Percentiles rank a stretch among this genome's conserved stretches.
Conservation (phyloP, 2,113 vertebrate species). For the Gopherus flavomarginatus region DNA sequence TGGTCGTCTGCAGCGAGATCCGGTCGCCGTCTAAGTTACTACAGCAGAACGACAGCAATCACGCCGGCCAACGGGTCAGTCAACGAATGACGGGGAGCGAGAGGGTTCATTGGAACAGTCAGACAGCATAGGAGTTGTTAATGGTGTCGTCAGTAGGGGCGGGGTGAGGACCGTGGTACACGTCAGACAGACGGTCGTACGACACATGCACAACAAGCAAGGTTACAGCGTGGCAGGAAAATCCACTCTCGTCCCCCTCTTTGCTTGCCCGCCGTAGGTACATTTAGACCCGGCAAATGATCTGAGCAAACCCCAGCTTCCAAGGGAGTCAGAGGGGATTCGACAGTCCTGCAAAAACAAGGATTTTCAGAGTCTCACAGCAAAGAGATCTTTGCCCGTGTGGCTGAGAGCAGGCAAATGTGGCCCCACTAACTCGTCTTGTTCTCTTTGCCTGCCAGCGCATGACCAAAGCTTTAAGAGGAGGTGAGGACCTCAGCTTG, state of each 20-base stretch:
- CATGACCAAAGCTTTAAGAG: constrained; percentile 75
- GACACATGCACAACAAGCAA: constrained; percentile 58
- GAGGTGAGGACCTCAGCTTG: constrained; percentile 81
- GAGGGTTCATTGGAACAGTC: not conserved
- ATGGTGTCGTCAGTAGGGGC: not conserved
- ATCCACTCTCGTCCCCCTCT: not conserved
- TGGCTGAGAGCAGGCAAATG: constrained; percentile 6
- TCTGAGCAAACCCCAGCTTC: constrained; percentile 43
- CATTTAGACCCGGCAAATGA: constrained; percentile 17
- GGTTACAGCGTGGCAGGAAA: constrained; percentile 56
- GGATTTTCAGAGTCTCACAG: constrained; percentile 55
- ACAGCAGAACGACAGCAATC: not conserved
- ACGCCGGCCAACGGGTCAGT: not conserved
- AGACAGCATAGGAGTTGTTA: not conserved
- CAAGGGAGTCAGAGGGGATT: constrained; percentile 31
- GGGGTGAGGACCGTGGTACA: constrained; percentile 13
- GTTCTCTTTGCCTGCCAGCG: constrained; percentile 58
- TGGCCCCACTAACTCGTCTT: constrained; percentile 65
- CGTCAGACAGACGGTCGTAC: constrained; percentile 41
- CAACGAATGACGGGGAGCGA: not conserved
- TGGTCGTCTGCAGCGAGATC: not conserved
- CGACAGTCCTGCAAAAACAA: constrained; percentile 66
- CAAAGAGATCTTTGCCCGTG: constrained; percentile 46
- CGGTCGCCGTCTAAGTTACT: not conserved
- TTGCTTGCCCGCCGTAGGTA: not conserved